Evolutionary conservation across 2,888 invertebrate species (phyloP).

Genomic region (Drosophila acutilabella): DNA sequence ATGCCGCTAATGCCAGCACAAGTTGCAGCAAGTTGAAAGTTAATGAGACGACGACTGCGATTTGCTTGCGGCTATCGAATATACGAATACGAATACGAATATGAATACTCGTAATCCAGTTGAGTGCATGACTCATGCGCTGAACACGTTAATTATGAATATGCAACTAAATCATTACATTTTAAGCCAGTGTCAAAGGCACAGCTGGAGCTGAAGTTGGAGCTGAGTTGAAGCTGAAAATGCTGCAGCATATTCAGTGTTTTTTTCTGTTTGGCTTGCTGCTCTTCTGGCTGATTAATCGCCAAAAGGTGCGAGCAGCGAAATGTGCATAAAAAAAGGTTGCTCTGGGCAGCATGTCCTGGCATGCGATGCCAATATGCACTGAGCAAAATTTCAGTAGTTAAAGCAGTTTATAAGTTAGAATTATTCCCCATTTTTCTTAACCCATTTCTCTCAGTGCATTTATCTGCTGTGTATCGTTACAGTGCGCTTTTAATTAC

Average conservation of each 20-base stretch:
- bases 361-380: conserved; percentile 29
- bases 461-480: background rate
- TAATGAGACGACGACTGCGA: conserved; percentile 75
- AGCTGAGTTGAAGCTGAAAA: conserved; percentile 4
- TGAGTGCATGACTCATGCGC: conserved; percentile 47
- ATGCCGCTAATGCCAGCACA: conserved; percentile 60
- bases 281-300: conserved; percentile 74
- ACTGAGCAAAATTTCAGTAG: conserved; percentile 27
- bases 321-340: conserved; percentile 37
- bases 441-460: too few relatives aligned
- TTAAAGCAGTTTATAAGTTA: too few relatives aligned
- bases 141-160: conserved; percentile 80
- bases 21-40: conserved; percentile 52
- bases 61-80: conserved; percentile 46
- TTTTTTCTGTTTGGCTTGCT: background rate
- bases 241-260: conserved; percentile 1
- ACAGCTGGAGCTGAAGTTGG: conserved; percentile 68
- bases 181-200: conserved; percentile 82
- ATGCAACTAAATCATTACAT: conserved; percentile 83
- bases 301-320: conserved; percentile 53
- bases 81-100: background rate
- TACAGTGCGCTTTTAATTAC: too few relatives aligned
- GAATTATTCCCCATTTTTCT: too few relatives aligned
- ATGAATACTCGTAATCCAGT: conserved; percentile 4
- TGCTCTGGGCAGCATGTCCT: conserved; percentile 28